These are phyloP conservation scores for Athripsodes cinereus DNA, from an alignment of 2,888 invertebrate genomes.

Conservation along the genomic window DNA sequence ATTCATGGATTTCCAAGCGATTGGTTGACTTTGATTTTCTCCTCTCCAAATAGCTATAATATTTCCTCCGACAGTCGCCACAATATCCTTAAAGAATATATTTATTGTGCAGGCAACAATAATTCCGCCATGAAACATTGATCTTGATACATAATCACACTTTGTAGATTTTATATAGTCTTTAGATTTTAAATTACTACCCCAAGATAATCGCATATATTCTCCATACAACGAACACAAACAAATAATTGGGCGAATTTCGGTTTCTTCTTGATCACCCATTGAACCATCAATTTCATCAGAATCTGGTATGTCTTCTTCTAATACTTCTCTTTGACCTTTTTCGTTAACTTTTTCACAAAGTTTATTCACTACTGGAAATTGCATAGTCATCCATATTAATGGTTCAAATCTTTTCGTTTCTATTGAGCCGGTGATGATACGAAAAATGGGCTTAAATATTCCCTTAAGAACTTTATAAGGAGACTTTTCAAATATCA, in stretches of 20 bases:
- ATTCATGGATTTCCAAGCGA: slow-evolving; percentile 60
- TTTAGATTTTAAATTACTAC: slow-evolving; percentile 48
- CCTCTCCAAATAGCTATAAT: slow-evolving; percentile 72
- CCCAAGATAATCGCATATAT: slow-evolving; percentile 51
- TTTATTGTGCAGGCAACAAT: slow-evolving; percentile 55
- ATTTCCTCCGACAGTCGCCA: slow-evolving; percentile 69
- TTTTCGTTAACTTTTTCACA: slow-evolving; percentile 34
- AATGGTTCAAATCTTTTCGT: slow-evolving; percentile 39
- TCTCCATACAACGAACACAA: slow-evolving; percentile 45
- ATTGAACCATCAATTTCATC: neutral
- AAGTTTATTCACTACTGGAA: slow-evolving; percentile 36
- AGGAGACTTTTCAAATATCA: slow-evolving; percentile 50
- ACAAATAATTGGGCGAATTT: slow-evolving; percentile 32
- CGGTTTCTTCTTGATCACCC: neutral
- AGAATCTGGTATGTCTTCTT: neutral
- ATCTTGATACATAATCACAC: slow-evolving; percentile 40
- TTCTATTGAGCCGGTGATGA: slow-evolving; percentile 44
- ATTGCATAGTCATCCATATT: slow-evolving; percentile 41
- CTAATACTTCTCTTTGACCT: slow-evolving; percentile 32
- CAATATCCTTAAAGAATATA: slow-evolving; percentile 53
- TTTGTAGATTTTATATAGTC: neutral
- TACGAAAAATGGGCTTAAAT: slow-evolving; percentile 58
- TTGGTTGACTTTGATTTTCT: slow-evolving; percentile 52
- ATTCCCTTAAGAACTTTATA: slow-evolving; percentile 54
- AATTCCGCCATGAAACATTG: slow-evolving; percentile 65